phyloP scores from a whole-genome alignment of 2,888 invertebrate genomes.

The Melitaea athalia region DNA sequence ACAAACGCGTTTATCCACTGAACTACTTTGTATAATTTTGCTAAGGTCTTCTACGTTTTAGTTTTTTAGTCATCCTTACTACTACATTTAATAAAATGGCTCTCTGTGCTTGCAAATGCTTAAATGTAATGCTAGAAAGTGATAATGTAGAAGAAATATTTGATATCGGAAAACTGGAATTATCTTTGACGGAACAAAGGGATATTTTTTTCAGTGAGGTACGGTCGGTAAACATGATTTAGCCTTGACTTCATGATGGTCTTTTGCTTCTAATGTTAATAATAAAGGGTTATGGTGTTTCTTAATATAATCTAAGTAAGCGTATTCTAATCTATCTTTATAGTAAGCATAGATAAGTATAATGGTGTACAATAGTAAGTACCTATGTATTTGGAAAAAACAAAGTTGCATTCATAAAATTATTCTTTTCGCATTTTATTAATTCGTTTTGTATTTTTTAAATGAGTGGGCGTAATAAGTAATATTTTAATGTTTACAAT shows the following conservation, averaged over 20 bases:
- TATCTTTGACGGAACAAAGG: conserved; percentile 82
- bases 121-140: conserved; percentile 86
- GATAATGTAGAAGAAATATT: conserved; percentile 81
- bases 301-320: conserved; percentile 7
- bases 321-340: conserved; percentile 7
- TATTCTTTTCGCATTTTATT: conserved; percentile 2
- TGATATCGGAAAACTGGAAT: conserved; percentile 80
- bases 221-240: conserved; percentile 72
- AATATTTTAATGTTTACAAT: conserved; percentile 17
- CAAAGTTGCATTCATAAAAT: conserved; percentile 11
- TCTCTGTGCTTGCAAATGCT: conserved; percentile 87
- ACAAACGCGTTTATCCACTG: conserved; percentile 56
- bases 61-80: conserved; percentile 48
- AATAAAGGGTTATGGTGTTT: conserved; percentile 12
- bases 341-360: too few relatives aligned
- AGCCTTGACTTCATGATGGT: conserved; percentile 62
- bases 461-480: conserved; percentile 25
- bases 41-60: conserved; percentile 64
- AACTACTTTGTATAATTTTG: conserved; percentile 55
- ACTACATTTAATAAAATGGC: conserved; percentile 63
- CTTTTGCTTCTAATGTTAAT: conserved; percentile 33
- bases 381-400: conserved; percentile 11
- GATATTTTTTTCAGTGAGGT: conserved; percentile 87
- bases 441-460: conserved; percentile 13
- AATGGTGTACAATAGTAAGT: too few relatives aligned